A percentile compares a stretch with the other conserved stretches of the same genome.
Evolutionary conservation across 2,888 invertebrate genomes (phyloP).

Genomic region (Thereva unica): DNA sequence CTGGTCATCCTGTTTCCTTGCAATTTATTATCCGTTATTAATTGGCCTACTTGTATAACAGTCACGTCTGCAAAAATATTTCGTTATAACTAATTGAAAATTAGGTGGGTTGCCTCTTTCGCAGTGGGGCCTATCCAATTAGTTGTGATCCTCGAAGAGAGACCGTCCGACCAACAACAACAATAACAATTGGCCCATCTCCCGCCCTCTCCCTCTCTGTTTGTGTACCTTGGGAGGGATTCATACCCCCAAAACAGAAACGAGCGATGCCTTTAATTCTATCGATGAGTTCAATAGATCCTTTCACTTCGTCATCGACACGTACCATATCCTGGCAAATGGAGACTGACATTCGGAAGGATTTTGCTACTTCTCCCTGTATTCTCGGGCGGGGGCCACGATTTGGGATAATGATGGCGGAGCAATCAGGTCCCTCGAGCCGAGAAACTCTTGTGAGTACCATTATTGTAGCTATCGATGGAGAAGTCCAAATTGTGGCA

Average conservation of each 20-base stretch:
- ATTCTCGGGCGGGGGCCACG: background rate
- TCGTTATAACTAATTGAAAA: slow-evolving; percentile 37
- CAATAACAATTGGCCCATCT: background rate
- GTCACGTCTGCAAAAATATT: slow-evolving; percentile 37
- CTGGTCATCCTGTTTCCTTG: background rate
- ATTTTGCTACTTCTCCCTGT: slow-evolving; percentile 3
- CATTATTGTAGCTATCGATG: background rate
- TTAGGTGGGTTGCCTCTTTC: slow-evolving; percentile 28
- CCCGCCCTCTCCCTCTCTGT: background rate
- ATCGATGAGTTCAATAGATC: slow-evolving; percentile 26
- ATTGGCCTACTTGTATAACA: slow-evolving; percentile 37
- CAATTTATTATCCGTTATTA: slow-evolving; percentile 37
- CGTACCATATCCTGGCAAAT: slow-evolving; percentile 9
- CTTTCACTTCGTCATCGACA: slow-evolving; percentile 5
- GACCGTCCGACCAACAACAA: too few species aligned
- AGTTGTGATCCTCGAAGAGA: background rate
- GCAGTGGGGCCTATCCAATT: slow-evolving; percentile 30
- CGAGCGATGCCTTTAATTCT: slow-evolving; percentile 3
- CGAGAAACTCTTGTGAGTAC: too few species aligned
- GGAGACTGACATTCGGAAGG: background rate
- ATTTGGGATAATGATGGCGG: slow-evolving; percentile 3
- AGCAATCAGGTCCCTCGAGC: slow-evolving; percentile 9
- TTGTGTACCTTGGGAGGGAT: background rate
- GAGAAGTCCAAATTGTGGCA: slow-evolving; percentile 6
- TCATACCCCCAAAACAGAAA: background rate